These are phyloP conservation scores for Melanotaenia boesemani DNA, from an alignment of 2,797 vertebrate genomes.

Conservation along the genomic window DNA sequence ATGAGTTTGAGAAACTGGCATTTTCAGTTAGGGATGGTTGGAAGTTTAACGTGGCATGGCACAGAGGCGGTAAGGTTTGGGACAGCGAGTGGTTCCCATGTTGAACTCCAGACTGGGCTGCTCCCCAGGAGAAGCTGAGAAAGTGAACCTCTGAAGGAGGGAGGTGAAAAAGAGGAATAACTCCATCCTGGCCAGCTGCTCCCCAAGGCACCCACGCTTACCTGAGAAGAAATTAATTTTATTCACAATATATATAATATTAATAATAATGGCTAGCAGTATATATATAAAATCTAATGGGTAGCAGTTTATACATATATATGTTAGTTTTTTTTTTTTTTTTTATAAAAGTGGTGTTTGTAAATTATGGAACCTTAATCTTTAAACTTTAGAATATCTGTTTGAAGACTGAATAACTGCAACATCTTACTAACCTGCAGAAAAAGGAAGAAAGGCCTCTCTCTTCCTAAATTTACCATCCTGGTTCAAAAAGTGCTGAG, in stretches of 20 bases:
- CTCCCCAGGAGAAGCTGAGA: slow-evolving; percentile 69
- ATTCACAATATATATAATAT: not conserved
- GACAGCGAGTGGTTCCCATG: slow-evolving; percentile 67
- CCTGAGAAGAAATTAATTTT: slow-evolving; percentile 67
- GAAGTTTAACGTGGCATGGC: slow-evolving; percentile 47
- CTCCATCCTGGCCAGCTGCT: slow-evolving; percentile 83
- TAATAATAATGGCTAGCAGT: no score
- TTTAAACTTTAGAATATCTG: no score
- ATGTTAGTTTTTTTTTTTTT: no score
- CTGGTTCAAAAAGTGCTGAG: slow-evolving; percentile 70
- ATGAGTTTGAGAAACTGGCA: no score
- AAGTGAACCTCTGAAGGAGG: slow-evolving; percentile 86
- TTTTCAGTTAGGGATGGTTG: not conserved
- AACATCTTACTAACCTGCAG: slow-evolving; percentile 71
- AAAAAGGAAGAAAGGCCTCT: slow-evolving; percentile 83
- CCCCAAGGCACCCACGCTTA: slow-evolving; percentile 83
- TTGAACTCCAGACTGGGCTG: slow-evolving; percentile 62
- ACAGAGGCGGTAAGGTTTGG: slow-evolving; percentile 79
- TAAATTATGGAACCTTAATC: no score
- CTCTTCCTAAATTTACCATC: slow-evolving; percentile 74
- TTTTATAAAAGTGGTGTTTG: no score
- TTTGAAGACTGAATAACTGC: no score
- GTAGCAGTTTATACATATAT: no score
- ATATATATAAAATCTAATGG: no score
- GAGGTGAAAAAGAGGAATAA: slow-evolving; percentile 80